Conservation (phyloP, 1,140 invertebrate species). For the Trichonephila inaurata region DNA sequence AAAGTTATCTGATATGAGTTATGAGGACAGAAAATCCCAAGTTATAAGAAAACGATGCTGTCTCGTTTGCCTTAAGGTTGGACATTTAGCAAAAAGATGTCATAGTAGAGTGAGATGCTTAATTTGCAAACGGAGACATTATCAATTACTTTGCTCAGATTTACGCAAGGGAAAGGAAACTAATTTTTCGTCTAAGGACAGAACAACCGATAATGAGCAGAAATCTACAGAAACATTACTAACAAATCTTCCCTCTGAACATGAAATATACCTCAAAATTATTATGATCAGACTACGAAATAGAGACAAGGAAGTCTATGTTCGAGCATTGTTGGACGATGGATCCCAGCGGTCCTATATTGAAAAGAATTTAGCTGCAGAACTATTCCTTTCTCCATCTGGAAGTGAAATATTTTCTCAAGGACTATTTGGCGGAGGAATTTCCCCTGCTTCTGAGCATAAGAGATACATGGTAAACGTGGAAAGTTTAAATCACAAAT, state of each 20-base stretch:
- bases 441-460: neutral
- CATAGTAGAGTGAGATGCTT: neutral
- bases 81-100: slow-evolving; percentile 25
- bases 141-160: no score
- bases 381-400: slow-evolving; percentile 14
- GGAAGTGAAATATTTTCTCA: slow-evolving; percentile 23
- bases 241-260: no score
- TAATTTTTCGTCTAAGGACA: no score
- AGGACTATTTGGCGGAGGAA: slow-evolving; percentile 55
- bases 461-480: no score
- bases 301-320: neutral
- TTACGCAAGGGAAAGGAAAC: no score
- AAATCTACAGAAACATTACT: no score
- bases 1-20: no score
- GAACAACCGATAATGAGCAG: no score
- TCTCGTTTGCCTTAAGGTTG: neutral
- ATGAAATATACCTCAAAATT: no score
- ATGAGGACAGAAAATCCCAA: no score
- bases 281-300: no score
- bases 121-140: neutral
- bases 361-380: slow-evolving; percentile 32
- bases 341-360: slow-evolving; percentile 57
- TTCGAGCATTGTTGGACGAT: slow-evolving; percentile 35
- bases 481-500: neutral
- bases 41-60: neutral